These are phyloP conservation scores for Rhinichthys klamathensis DNA, from an alignment of 2,113 vertebrate species.

Conservation along the genomic window DNA sequence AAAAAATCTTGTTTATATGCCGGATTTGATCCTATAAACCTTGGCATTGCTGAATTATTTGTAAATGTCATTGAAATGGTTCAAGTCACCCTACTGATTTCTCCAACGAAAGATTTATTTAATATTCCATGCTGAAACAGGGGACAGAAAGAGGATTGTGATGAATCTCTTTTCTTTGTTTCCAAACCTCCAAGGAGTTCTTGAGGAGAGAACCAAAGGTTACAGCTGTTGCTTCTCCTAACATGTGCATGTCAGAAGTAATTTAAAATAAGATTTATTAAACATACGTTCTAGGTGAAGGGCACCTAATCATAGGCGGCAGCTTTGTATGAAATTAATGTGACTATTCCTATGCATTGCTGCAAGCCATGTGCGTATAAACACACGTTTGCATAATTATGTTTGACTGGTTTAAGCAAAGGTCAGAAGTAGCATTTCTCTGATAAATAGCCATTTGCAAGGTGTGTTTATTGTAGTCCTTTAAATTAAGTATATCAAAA, in stretches of 20 bases:
- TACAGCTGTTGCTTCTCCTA: slow-evolving; percentile 44
- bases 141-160: slow-evolving; percentile 4
- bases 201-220: slow-evolving; percentile 34
- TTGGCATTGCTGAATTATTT: slow-evolving; percentile 29
- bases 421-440: slow-evolving; percentile 11
- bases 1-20: not conserved
- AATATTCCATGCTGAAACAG: slow-evolving; percentile 13
- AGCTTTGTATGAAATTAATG: slow-evolving; percentile 42
- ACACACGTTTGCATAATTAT: slow-evolving; percentile 44
- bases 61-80: slow-evolving; percentile 37
- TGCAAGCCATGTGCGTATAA: not conserved
- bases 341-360: slow-evolving; percentile 10
- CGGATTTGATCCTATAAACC: not conserved
- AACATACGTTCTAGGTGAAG: slow-evolving; percentile 40
- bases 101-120: slow-evolving; percentile 34
- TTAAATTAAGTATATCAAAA: not conserved
- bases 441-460: slow-evolving; percentile 22
- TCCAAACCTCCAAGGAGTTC: slow-evolving; percentile 29
- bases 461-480: not conserved
- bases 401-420: slow-evolving; percentile 16
- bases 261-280: slow-evolving; percentile 46
- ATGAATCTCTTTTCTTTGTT: slow-evolving; percentile 40
- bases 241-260: slow-evolving; percentile 33
- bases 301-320: slow-evolving; percentile 38
- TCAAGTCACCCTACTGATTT: slow-evolving; percentile 21